A percentile compares a stretch with the other conserved stretches of the same genome.
phyloP scores from a whole-genome alignment of 2,888 invertebrate genomes.

The Diploptera punctata region DNA sequence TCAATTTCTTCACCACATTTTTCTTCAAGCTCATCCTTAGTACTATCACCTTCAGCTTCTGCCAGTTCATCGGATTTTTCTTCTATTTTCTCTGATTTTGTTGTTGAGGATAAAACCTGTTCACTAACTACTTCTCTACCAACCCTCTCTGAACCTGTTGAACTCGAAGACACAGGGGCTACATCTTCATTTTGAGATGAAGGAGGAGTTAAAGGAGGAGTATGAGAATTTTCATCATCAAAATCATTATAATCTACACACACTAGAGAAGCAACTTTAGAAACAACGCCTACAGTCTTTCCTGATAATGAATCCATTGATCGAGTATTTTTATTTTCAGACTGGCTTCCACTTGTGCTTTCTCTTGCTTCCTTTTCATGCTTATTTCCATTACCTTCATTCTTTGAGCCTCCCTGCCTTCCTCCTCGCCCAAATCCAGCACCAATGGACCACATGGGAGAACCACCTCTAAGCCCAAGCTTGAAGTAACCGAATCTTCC shows the following conservation, averaged over 20 bases:
- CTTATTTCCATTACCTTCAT: slow-evolving; percentile 23
- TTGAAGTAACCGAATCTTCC: slow-evolving; percentile 65
- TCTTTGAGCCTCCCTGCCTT: slow-evolving; percentile 23
- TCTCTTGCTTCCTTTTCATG: slow-evolving; percentile 1
- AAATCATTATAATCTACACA: slow-evolving; percentile 66
- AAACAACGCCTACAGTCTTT: slow-evolving; percentile 8
- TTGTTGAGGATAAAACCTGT: background rate
- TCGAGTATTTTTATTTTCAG: background rate
- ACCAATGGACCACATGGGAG: slow-evolving; percentile 48
- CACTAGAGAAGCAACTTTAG: slow-evolving; percentile 60
- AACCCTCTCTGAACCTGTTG: background rate
- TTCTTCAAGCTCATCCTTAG: background rate
- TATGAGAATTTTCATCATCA: slow-evolving; percentile 62
- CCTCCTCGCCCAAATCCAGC: slow-evolving; percentile 30
- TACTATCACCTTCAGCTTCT: background rate
- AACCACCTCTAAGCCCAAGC: slow-evolving; percentile 58
- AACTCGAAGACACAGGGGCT: background rate
- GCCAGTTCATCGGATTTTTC: background rate
- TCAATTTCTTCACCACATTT: slow-evolving; percentile 25
- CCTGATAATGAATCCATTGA: background rate
- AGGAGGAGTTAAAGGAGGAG: slow-evolving; percentile 54
- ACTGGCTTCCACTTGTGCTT: background rate
- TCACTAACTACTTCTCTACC: background rate
- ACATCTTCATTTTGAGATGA: background rate
- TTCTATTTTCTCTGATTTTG: slow-evolving; percentile 1